These are phyloP conservation scores for Trissonchulus sp. DNA, from an alignment of 2,888 invertebrate genomes.

Conservation along the genomic window DNA sequence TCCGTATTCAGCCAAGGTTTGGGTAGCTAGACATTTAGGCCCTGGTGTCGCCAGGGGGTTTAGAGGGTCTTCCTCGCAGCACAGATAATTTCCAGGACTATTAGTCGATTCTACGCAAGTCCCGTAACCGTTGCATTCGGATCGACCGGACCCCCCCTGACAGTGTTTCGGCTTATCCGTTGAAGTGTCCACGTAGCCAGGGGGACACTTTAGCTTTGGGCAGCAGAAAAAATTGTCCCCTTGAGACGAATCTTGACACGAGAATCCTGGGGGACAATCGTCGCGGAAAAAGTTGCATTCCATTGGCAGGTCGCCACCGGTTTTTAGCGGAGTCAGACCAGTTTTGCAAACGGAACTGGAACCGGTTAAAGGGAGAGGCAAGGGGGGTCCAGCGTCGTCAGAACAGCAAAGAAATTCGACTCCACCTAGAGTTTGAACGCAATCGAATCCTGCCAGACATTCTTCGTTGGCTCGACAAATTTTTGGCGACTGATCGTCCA, in stretches of 20 bases:
- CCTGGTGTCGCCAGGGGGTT: not conserved
- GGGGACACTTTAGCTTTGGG: conserved; percentile 23
- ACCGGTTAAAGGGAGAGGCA: not conserved
- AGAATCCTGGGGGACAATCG: conserved; percentile 4
- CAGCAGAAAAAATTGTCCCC: not conserved
- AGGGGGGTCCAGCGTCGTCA: not conserved
- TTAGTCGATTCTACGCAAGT: conserved; percentile 16
- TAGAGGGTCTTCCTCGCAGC: conserved; percentile 7
- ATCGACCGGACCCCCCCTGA: not conserved
- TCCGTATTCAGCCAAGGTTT: not conserved
- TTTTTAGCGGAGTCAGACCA: not conserved
- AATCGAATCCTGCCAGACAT: not conserved
- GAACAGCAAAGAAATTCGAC: not conserved
- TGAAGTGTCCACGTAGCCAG: not conserved
- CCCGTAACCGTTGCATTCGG: not conserved
- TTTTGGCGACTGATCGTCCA: not conserved
- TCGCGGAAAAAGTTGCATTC: not conserved
- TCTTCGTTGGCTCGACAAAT: not conserved
- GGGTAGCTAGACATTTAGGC: not conserved
- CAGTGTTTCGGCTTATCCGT: not conserved
- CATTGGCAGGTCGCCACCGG: not conserved
- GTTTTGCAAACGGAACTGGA: not conserved
- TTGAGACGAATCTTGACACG: not conserved
- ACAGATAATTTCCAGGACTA: conserved; percentile 23
- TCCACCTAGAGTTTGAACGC: not conserved